A percentile compares a stretch with the other conserved stretches of the same genome.
These are phyloP conservation scores for Cyanoliseus patagonus DNA, from an alignment of 2,113 vertebrate genomes.

Conservation along the genomic window DNA sequence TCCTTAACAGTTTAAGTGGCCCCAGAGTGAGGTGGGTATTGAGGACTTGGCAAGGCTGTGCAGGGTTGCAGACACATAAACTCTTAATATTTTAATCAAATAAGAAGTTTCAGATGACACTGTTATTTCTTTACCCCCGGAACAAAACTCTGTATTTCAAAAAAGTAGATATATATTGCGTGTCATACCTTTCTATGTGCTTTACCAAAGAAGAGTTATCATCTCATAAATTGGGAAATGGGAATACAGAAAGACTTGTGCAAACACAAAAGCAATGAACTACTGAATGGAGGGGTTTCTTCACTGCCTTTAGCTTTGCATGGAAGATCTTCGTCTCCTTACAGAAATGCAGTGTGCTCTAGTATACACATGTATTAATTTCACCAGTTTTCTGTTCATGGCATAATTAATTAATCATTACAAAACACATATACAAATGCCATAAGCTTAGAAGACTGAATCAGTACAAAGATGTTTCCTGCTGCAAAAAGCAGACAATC, in stretches of 20 bases:
- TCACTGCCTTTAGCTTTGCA: not conserved
- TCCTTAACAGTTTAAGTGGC: not conserved
- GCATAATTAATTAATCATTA: slow-evolving; percentile 11
- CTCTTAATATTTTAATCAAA: not conserved
- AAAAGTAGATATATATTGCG: not conserved
- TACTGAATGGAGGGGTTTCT: not conserved
- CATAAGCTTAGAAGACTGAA: not conserved
- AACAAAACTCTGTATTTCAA: not conserved
- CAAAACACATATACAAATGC: not conserved
- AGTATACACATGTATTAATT: not conserved
- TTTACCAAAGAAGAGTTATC: not conserved
- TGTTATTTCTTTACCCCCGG: not conserved
- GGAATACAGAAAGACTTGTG: not conserved
- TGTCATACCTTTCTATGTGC: not conserved
- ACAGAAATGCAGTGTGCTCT: not conserved
- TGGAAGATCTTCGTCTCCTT: not conserved
- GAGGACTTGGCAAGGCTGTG: not conserved
- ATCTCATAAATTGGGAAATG: not conserved
- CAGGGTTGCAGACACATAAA: not conserved
- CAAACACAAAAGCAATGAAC: not conserved
- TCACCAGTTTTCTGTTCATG: not conserved
- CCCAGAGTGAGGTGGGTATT: not conserved
- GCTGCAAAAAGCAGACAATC: not conserved
- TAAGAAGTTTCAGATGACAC: not conserved
- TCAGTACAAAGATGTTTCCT: not conserved